Base-by-base conservation (phyloP, 1,140 invertebrate genomes). In the Drosophila bocqueti region DNA sequence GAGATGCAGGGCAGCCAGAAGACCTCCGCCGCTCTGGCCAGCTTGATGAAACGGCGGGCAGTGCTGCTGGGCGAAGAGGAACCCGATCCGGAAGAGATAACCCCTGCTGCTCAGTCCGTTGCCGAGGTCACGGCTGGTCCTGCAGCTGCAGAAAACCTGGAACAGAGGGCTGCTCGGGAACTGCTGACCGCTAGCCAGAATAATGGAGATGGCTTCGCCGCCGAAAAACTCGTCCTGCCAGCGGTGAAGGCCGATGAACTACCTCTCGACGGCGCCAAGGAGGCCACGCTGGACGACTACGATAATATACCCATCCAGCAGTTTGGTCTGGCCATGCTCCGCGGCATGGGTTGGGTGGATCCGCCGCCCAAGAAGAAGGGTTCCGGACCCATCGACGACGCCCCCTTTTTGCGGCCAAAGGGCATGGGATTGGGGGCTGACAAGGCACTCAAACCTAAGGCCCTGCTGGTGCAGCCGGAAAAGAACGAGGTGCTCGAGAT, bases 371-470 rank as follows among this genome's bases (percentile, higher is more conserved):
- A 95, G 95, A 94, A 96, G 95, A 79, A 96, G 95, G 90, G 96
- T 95, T 58, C 95, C 94, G 92, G 95, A 94, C 93, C 93, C 93
- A 77, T 94, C 94, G 95, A 96, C 74, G 91, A 93, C 76, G 91
- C 75, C 0, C 86, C 91, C 21, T 80, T 90, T 15, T 34, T 93
- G 34, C 69, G 98, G 71, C 97, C 98, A 1, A 98, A 97, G 94
- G 98, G 98, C 7, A 95, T 99, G 92, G 98, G 98, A 0, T 93
- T 99, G 38, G 98, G 98, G 5, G 98, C 98, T 26, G 97, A 97
- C 76, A 96, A 96, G 93, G 92, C 95, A 24, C 83, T 95, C 7
- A 93, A 94, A 49, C 31, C 83, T 76, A 93, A 83, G 93, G 91
- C 83, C 50, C 77, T 92, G 58, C 63, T 93, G 38, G 81, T 93